phyloP scores from a whole-genome alignment of 2,797 vertebrate species.

The Chelonia mydas region DNA sequence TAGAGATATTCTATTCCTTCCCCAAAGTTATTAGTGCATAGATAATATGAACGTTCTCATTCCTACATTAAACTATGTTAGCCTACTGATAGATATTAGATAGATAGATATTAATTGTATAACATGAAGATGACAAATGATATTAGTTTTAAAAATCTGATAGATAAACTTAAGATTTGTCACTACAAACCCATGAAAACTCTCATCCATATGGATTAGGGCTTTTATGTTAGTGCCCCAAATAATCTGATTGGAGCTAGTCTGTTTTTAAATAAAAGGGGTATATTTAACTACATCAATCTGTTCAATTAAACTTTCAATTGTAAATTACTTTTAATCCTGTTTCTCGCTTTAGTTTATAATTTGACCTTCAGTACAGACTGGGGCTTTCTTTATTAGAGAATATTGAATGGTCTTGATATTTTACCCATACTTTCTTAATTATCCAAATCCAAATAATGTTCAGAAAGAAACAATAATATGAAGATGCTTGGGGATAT shows the following conservation, averaged over 20 bases:
- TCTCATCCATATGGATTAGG: slow-evolving; percentile 52
- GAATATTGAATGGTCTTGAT: not conserved
- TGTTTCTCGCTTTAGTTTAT: slow-evolving; percentile 17
- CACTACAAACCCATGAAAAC: slow-evolving; percentile 66
- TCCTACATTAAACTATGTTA: slow-evolving; percentile 74
- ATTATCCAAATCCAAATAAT: too few species aligned
- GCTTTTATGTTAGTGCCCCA: slow-evolving; percentile 42
- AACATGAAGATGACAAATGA: slow-evolving; percentile 70
- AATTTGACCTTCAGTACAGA: slow-evolving; percentile 5
- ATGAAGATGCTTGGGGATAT: not conserved
- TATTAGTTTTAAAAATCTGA: slow-evolving; percentile 72
- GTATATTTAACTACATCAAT: slow-evolving; percentile 42
- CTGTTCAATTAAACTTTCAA: not conserved
- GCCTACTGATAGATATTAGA: slow-evolving; percentile 63
- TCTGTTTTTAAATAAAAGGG: slow-evolving; percentile 32
- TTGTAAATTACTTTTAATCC: not conserved
- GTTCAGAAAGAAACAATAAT: slow-evolving; percentile 12
- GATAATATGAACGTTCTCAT: slow-evolving; percentile 58
- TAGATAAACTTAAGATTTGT: slow-evolving; percentile 76
- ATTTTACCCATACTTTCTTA: slow-evolving; percentile 44
- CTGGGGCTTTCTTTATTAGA: slow-evolving; percentile 3
- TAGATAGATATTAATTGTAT: slow-evolving; percentile 66
- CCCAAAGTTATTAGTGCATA: slow-evolving; percentile 64
- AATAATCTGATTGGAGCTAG: slow-evolving; percentile 28
- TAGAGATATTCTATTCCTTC: slow-evolving; percentile 55